Evolutionary conservation across 2,888 invertebrate species (phyloP).

Genomic region (Hydrotaea cyrtoneurina): DNA sequence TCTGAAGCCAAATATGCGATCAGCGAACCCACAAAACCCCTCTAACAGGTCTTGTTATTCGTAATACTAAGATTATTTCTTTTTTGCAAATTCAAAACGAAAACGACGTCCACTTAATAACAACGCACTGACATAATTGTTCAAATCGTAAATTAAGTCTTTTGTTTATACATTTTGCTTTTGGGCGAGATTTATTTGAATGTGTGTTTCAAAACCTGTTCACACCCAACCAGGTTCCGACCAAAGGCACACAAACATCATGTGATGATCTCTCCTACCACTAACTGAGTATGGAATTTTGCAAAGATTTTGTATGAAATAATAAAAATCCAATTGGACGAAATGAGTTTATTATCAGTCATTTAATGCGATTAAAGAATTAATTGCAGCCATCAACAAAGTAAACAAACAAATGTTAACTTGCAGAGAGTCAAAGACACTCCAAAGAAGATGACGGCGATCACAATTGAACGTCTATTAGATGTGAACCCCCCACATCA

Average conservation of each 20-base stretch:
- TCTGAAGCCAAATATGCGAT: no score
- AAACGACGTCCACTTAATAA: not conserved
- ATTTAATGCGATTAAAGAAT: not conserved
- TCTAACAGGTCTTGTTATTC: no score
- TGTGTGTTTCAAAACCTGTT: not conserved
- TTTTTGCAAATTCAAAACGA: not conserved
- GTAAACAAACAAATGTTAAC: not conserved
- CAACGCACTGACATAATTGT: not conserved
- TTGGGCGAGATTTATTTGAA: not conserved
- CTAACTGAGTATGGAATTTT: not conserved
- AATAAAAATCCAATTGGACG: not conserved
- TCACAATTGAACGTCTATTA: no score
- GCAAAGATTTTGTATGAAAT: not conserved
- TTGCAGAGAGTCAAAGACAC: not conserved
- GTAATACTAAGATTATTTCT: no score
- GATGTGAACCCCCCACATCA: no score
- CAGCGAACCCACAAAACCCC: no score
- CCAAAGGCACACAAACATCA: not conserved
- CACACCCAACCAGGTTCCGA: not conserved
- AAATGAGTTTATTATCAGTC: not conserved
- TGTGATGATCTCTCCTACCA: not conserved
- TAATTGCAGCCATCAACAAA: not conserved
- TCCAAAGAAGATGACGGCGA: no score
- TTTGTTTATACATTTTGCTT: not conserved
- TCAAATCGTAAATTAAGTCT: not conserved